Conservation (phyloP, 1,140 invertebrate genomes). For the Marisa cornuarietis region DNA sequence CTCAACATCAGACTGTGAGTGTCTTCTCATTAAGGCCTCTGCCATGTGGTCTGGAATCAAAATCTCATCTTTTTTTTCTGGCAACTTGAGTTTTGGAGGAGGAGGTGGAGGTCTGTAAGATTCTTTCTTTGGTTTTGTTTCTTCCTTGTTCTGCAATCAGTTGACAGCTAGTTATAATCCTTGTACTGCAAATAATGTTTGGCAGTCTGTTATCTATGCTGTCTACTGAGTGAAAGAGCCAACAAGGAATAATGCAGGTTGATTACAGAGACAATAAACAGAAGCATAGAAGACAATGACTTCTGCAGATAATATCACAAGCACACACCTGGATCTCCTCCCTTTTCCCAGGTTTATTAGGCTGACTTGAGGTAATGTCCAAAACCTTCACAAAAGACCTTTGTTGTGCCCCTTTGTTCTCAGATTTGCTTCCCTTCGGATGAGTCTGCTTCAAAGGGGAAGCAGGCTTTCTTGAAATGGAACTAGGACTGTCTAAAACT, state of each 20-base stretch:
- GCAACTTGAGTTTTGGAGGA: background rate
- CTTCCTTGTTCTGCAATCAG: background rate
- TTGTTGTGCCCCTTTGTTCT: background rate
- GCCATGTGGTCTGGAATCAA: constrained; percentile 47
- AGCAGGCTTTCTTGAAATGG: background rate
- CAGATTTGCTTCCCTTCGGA: constrained; percentile 12
- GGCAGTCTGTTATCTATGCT: too few species aligned
- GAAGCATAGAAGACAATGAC: too few species aligned
- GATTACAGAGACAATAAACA: too few species aligned
- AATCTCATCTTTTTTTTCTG: constrained; percentile 15
- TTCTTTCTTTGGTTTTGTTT: constrained; percentile 2
- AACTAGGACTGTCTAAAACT: background rate
- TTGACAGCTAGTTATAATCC: too few species aligned
- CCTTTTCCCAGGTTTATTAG: background rate
- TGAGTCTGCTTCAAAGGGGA: background rate
- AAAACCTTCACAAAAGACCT: constrained; percentile 23
- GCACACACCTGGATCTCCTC: too few species aligned
- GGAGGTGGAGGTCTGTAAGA: constrained; percentile 19
- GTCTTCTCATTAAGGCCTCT: constrained; percentile 38
- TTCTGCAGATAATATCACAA: too few species aligned
- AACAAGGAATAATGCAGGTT: too few species aligned
- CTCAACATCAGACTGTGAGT: constrained; percentile 32
- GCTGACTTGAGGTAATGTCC: constrained; percentile 18
- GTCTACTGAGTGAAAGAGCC: too few species aligned
- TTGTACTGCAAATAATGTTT: too few species aligned